phyloP scores from a whole-genome alignment of 2,888 invertebrate genomes.

The Charanyca ferruginea region DNA sequence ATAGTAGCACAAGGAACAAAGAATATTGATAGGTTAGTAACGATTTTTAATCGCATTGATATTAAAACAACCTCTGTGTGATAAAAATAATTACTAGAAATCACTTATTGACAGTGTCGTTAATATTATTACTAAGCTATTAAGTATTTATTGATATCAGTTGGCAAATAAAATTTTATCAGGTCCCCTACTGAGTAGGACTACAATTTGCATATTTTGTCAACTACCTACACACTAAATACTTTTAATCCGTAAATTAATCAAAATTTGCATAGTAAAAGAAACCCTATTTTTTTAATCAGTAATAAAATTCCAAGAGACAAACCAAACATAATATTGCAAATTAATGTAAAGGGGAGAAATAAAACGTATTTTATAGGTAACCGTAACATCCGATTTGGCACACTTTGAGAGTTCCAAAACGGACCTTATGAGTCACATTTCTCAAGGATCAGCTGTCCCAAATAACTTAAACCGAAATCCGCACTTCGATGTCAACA shows the following conservation, averaged over 20 bases:
- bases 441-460: background rate
- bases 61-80: conserved; percentile 11
- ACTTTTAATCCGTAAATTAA: background rate
- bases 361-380: background rate
- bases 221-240: background rate
- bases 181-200: conserved; percentile 13
- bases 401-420: no score
- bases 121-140: conserved; percentile 8
- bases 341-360: background rate
- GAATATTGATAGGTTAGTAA: background rate
- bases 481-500: background rate
- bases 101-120: conserved; percentile 11
- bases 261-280: no score
- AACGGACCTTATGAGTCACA: no score
- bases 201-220: background rate
- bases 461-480: background rate
- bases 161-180: conserved; percentile 40
- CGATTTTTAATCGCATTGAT: background rate
- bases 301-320: background rate
- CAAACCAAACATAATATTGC: background rate
- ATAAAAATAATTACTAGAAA: conserved; percentile 26
- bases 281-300: no score
- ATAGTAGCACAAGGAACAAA: background rate
- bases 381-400: background rate
- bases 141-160: conserved; percentile 13